These are phyloP conservation scores for Lepidocyrtinus sp. DNA, from an alignment of 2,888 invertebrate genomes.

Conservation along the genomic window DNA sequence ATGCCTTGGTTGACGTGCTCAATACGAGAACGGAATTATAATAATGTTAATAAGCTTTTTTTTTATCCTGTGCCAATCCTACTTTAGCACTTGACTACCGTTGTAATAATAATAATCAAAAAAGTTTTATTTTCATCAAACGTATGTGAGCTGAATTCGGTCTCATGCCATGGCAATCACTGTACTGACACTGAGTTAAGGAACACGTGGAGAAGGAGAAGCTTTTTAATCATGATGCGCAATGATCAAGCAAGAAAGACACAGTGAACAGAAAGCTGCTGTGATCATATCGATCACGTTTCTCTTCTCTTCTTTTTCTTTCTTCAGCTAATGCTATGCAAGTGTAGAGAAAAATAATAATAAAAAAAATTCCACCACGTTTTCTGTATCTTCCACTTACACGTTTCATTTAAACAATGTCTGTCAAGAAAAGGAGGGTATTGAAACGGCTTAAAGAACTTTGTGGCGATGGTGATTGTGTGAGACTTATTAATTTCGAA, in stretches of 20 bases:
- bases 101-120: constrained; percentile 20
- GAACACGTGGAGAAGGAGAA: constrained; percentile 43
- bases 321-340: not conserved
- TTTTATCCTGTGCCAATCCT: constrained; percentile 24
- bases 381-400: constrained; percentile 7
- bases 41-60: constrained; percentile 49
- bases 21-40: constrained; percentile 54
- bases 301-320: not conserved
- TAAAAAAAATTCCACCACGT: constrained; percentile 52
- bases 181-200: constrained; percentile 4
- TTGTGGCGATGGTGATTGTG: constrained; percentile 5
- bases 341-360: constrained; percentile 21
- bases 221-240: constrained; percentile 41
- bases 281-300: constrained; percentile 54
- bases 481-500: constrained; percentile 6
- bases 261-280: not conserved
- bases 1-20: constrained; percentile 51
- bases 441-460: constrained; percentile 1
- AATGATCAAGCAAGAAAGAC: constrained; percentile 19
- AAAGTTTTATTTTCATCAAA: constrained; percentile 18
- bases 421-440: constrained; percentile 17
- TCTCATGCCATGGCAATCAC: constrained; percentile 4
- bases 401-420: constrained; percentile 21
- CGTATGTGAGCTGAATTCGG: constrained; percentile 2
- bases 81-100: constrained; percentile 40